Conservation (phyloP, 2,797 vertebrate genomes). For the Hozukius guyotensis region DNA sequence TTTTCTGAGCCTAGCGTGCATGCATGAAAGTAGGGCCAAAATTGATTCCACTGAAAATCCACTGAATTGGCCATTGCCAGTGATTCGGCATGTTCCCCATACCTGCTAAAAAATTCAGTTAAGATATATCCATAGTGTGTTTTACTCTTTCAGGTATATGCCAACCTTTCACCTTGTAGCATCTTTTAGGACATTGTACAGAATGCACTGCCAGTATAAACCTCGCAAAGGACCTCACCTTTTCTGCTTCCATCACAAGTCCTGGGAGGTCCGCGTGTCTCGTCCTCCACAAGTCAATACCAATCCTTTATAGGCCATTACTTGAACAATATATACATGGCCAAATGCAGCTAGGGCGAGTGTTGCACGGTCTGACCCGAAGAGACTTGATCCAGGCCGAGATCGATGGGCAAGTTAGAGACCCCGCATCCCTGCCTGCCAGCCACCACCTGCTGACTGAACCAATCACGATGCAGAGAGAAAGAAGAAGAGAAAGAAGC, state of each 20-base stretch:
- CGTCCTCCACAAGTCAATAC: slow-evolving; percentile 55
- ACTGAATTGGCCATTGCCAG: slow-evolving; percentile 20
- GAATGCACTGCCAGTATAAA: neutral
- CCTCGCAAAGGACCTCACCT: slow-evolving; percentile 4
- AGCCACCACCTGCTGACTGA: slow-evolving; percentile 42
- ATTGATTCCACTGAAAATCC: slow-evolving; percentile 46
- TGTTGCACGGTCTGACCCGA: slow-evolving; percentile 22
- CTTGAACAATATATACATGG: slow-evolving; percentile 54
- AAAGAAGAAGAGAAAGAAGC: slow-evolving; percentile 3
- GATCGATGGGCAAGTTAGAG: slow-evolving; percentile 52
- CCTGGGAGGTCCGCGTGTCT: slow-evolving; percentile 19
- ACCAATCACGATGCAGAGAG: slow-evolving; percentile 29
- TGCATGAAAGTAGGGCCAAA: slow-evolving; percentile 43
- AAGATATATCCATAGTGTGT: slow-evolving; percentile 1
- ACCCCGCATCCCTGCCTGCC: neutral
- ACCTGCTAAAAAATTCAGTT: neutral
- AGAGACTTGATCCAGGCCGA: slow-evolving; percentile 40
- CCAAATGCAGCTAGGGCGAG: slow-evolving; percentile 29
- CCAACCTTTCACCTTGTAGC: slow-evolving; percentile 10
- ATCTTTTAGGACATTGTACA: slow-evolving; percentile 13
- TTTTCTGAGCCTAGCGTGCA: slow-evolving; percentile 38
- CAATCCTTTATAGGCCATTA: slow-evolving; percentile 56
- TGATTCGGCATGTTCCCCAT: slow-evolving; percentile 25
- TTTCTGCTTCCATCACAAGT: slow-evolving; percentile 12
- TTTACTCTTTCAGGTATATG: neutral